Evolutionary conservation across 2,888 invertebrate species (phyloP).

Genomic region (Leptinotarsa tumamoca): DNA sequence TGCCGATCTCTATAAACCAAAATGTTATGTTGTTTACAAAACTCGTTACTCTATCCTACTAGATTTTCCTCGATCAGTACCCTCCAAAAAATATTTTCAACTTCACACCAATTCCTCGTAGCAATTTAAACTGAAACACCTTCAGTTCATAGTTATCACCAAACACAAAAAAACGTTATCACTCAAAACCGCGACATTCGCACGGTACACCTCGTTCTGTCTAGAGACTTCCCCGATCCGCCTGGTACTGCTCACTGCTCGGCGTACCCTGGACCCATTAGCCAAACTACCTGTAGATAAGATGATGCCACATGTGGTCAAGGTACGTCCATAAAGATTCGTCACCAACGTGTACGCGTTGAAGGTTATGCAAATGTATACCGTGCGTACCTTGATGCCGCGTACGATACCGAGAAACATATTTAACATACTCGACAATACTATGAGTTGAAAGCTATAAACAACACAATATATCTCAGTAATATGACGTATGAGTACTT

Average conservation of each 20-base stretch:
- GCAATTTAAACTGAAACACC: neutral
- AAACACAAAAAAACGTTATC: neutral
- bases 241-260: neutral
- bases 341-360: constrained; percentile 3
- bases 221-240: neutral
- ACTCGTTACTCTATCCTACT: too few relatives aligned
- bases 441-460: neutral
- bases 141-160: neutral
- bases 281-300: constrained; percentile 54
- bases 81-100: too few relatives aligned
- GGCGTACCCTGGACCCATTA: constrained; percentile 32
- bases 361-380: constrained; percentile 22
- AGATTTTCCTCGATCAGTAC: too few relatives aligned
- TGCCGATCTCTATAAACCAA: too few relatives aligned
- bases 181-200: neutral
- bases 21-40: too few relatives aligned
- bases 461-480: neutral
- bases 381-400: neutral
- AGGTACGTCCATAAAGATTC: constrained; percentile 46
- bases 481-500: too few relatives aligned
- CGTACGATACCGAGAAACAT: constrained; percentile 7
- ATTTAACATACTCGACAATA: neutral
- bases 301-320: constrained; percentile 52
- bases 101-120: too few relatives aligned
- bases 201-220: neutral